Percentiles rank a stretch among this genome's conserved stretches.
Evolutionary conservation across 2,113 vertebrate genomes (phyloP).

Genomic region (Psophia crepitans): DNA sequence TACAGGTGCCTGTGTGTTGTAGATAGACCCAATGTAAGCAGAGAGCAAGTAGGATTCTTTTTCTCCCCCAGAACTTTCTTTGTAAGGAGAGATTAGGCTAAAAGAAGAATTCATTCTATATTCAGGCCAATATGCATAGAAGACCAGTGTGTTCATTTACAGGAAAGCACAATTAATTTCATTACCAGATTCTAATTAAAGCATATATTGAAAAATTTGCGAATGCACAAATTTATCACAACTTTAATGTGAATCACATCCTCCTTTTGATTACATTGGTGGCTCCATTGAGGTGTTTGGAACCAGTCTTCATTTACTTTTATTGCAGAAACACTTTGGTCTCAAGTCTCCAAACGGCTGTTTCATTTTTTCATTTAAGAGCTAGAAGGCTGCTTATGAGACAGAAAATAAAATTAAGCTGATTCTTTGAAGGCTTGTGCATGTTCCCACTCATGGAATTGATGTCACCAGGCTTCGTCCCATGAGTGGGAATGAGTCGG

Average conservation of each 20-base stretch:
- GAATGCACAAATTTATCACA: background rate
- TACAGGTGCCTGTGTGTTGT: background rate
- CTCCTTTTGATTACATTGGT: background rate
- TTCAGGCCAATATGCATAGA: background rate
- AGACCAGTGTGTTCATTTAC: background rate
- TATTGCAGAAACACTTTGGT: background rate
- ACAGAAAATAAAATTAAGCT: slow-evolving; percentile 34
- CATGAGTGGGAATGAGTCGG: background rate
- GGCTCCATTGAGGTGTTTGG: background rate
- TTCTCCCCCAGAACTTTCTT: background rate
- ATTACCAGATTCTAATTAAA: background rate
- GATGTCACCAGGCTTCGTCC: background rate
- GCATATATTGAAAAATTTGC: background rate
- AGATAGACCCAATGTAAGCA: background rate
- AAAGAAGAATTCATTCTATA: background rate
- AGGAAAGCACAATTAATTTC: background rate
- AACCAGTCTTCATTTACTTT: slow-evolving; percentile 2
- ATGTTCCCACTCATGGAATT: slow-evolving; percentile 13
- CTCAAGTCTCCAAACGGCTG: background rate
- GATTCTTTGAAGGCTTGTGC: slow-evolving; percentile 23
- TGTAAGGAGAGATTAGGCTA: background rate
- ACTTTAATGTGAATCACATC: background rate
- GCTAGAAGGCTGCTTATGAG: background rate
- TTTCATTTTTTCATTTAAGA: background rate
- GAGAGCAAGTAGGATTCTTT: background rate